Conservation (phyloP, 2,797 vertebrate genomes). For the Okamejei kenojei region DNA sequence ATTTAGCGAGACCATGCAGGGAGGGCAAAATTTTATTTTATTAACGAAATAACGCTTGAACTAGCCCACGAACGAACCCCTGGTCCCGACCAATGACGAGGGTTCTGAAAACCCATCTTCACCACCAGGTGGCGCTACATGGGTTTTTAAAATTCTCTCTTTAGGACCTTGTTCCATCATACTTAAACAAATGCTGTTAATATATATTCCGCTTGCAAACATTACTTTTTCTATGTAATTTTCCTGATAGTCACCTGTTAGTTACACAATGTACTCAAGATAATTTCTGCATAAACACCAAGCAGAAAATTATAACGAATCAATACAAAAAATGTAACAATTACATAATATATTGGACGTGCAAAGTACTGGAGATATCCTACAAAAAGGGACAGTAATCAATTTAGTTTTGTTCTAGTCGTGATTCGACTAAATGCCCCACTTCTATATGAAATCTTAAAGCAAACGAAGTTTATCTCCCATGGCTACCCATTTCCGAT, state of each 20-base stretch:
- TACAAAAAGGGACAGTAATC: not conserved
- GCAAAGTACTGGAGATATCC: not conserved
- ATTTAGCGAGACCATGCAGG: no score
- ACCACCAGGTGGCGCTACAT: no score
- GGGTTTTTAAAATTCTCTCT: no score
- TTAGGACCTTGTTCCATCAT: not conserved
- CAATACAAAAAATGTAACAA: not conserved
- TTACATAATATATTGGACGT: no score
- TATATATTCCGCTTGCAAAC: not conserved
- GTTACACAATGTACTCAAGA: not conserved
- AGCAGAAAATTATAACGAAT: not conserved
- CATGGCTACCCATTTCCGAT: not conserved
- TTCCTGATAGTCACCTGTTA: not conserved
- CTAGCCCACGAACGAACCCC: no score
- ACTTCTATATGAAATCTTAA: not conserved
- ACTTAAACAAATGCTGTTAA: not conserved
- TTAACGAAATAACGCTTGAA: no score
- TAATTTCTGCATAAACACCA: not conserved
- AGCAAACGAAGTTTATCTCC: not conserved
- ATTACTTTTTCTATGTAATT: not conserved
- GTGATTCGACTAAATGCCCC: not conserved
- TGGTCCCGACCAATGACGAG: no score
- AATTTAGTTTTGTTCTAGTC: not conserved
- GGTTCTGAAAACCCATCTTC: no score
- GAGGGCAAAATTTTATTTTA: no score